Conservation (phyloP, 2,113 vertebrate species). For the Dascyllus trimaculatus region DNA sequence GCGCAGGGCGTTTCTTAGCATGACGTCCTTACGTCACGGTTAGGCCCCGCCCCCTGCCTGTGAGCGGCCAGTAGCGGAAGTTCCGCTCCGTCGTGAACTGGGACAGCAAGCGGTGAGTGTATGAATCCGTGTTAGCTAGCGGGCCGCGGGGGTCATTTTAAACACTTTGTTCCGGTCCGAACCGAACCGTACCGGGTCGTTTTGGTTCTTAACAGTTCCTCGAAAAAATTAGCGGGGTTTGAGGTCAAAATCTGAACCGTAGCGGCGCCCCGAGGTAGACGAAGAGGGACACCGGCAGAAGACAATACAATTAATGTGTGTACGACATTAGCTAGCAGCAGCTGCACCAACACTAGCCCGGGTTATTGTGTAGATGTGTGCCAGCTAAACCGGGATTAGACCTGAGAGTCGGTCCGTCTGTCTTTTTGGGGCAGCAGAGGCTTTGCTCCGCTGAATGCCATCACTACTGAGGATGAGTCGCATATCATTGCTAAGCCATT, state of each 20-base stretch:
- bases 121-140: constrained; percentile 56
- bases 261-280: not conserved
- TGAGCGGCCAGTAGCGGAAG: constrained; percentile 81
- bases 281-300: constrained; percentile 46
- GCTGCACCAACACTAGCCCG: not conserved
- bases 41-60: constrained; percentile 62
- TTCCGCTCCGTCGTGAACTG: constrained; percentile 82
- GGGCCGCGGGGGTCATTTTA: constrained; percentile 60
- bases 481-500: constrained; percentile 50
- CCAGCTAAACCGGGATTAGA: constrained; percentile 70
- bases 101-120: constrained; percentile 85
- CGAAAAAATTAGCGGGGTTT: not conserved
- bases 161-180: constrained; percentile 11
- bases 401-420: constrained; percentile 13
- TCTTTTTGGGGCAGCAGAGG: constrained; percentile 40
- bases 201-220: not conserved
- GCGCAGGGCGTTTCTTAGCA: constrained; percentile 9
- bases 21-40: constrained; percentile 45
- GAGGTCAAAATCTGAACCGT: not conserved
- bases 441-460: constrained; percentile 57
- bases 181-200: not conserved
- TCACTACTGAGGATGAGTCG: constrained; percentile 33
- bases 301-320: constrained; percentile 64
- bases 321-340: constrained; percentile 49
- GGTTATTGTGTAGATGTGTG: constrained; percentile 32